phyloP scores from a whole-genome alignment of 2,797 vertebrate species.

The Oryzias sinensis region DNA sequence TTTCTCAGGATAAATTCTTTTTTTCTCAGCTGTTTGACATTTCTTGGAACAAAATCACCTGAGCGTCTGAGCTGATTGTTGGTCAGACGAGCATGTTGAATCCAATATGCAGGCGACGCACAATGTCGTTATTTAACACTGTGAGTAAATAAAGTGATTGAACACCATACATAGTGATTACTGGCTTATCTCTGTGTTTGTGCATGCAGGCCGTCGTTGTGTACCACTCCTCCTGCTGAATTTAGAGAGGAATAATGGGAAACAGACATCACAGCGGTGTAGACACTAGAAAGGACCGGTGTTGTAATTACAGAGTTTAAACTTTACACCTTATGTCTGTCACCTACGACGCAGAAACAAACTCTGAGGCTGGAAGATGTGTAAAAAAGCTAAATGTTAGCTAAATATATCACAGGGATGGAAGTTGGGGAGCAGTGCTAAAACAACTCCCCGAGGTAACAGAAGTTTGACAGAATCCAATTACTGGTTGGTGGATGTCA shows the following conservation, averaged over 20 bases:
- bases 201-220: slow-evolving; percentile 19
- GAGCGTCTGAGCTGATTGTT: slow-evolving; percentile 8
- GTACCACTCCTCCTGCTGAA: slow-evolving; percentile 33
- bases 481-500: slow-evolving; percentile 53
- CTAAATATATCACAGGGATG: slow-evolving; percentile 20
- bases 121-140: slow-evolving; percentile 18
- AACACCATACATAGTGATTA: slow-evolving; percentile 36
- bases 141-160: slow-evolving; percentile 46
- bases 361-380: slow-evolving; percentile 8
- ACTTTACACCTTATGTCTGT: slow-evolving; percentile 46
- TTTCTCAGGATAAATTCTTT: too few species aligned
- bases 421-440: slow-evolving; percentile 23
- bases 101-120: slow-evolving; percentile 25
- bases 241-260: slow-evolving; percentile 38
- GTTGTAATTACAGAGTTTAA: slow-evolving; percentile 52
- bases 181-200: slow-evolving; percentile 26
- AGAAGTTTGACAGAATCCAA: slow-evolving; percentile 52
- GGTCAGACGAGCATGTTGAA: slow-evolving; percentile 20
- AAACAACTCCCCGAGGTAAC: slow-evolving; percentile 48
- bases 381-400: slow-evolving; percentile 32
- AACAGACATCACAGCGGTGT: slow-evolving; percentile 37
- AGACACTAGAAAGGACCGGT: slow-evolving; percentile 30
- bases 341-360: slow-evolving; percentile 28
- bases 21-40: too few species aligned
- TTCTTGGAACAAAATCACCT: too few species aligned